Conservation (phyloP, 2,797 vertebrate genomes). For the Liasis olivaceus region DNA sequence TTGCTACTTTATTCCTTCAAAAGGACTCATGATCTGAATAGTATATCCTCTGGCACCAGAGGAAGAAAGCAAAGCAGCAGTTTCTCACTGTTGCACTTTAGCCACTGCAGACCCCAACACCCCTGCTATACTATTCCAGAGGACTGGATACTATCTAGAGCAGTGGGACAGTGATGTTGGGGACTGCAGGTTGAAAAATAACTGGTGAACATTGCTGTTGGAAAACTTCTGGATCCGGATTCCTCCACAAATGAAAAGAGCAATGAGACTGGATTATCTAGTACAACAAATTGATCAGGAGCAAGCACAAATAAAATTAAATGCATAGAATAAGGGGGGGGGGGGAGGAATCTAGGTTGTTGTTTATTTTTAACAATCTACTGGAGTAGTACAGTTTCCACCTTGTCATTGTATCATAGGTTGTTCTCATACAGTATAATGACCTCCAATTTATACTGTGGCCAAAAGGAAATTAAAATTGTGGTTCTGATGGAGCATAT, state of each 20-base stretch:
- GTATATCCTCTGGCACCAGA: background rate
- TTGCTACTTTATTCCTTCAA: background rate
- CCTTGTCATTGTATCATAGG: background rate
- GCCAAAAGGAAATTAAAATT: background rate
- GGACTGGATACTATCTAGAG: background rate
- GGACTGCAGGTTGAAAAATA: background rate
- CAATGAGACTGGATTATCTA: background rate
- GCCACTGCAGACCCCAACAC: background rate
- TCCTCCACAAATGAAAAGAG: background rate
- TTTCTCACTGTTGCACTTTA: background rate
- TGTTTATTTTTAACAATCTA: background rate
- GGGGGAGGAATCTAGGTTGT: background rate
- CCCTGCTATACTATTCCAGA: background rate
- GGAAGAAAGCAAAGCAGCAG: background rate
- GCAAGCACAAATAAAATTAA: background rate
- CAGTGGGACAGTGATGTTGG: background rate
- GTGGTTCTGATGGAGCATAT: background rate
- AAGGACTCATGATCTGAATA: background rate
- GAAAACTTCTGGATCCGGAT: background rate
- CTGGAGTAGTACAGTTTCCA: background rate
- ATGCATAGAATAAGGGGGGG: background rate
- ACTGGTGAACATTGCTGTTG: background rate
- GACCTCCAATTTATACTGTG: background rate
- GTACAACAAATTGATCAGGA: background rate
- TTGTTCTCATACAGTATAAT: background rate